Evolutionary conservation across 2,113 vertebrate species (phyloP), one percentile per base, ranked within the genome.

Genomic region (Otus sunia): DNA sequence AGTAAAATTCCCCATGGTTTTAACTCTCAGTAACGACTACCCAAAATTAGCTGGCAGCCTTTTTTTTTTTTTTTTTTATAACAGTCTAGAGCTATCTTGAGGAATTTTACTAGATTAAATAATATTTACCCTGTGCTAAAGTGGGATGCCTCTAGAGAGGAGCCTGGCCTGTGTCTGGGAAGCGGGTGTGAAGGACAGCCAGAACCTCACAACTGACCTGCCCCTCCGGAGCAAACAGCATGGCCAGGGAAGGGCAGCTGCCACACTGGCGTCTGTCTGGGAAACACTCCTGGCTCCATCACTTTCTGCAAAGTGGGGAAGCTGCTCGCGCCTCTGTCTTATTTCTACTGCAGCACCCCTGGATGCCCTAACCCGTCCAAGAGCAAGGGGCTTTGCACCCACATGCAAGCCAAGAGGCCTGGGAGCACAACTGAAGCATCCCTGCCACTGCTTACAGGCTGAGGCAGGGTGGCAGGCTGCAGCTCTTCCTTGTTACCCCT

Each of bases 21-120:
- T 94, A 97, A 91, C 91, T 96, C 82, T 86, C 88, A 43, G 73
- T 83, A 95, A 94, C 12, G 20, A 92, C 72, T 30, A 39, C 29
- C 64, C 81, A 74, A 92, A 97, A 93, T 94, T 92, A 95, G 39
- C 84, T 6, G 2, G 12, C 60, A 66, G 64, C 2, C 4, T 36
- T 26, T 74, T 39, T 34, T 19, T 37, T 27, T 62, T 13, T 43
- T 52, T 55, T 45, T 41, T 67, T 32, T 3, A 34, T 45, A 76
- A 29, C 39, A 26, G 41, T 22, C 34, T 74, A 74, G 43, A 91
- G 72, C n/a, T 80, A 88, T 71, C 52, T 0, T 0, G 58, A 80
- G 19, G 71, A 95, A 96, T 94, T 92, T 96, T 71, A 64, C 22
- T 58, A 12, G 36, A 53, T 79, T 68, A 77, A 92, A 71, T 73